Conservation (phyloP, 2,797 vertebrate species). For the Trachops cirrhosus region DNA sequence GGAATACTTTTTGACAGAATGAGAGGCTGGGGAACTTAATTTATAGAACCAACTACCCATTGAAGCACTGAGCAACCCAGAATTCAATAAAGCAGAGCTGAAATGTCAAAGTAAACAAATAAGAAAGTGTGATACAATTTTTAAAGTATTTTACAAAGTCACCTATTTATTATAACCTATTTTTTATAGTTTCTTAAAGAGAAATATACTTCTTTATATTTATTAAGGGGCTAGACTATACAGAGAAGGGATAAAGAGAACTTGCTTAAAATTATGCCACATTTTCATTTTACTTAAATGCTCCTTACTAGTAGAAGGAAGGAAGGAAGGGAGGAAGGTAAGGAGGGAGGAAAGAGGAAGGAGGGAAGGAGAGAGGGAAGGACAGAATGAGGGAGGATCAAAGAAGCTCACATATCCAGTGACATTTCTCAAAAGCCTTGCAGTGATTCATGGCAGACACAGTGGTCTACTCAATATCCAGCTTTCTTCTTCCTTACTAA, state of each 20-base stretch:
- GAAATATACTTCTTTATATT: not conserved
- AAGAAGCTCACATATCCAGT: not conserved
- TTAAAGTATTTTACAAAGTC: not conserved
- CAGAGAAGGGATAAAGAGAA: not conserved
- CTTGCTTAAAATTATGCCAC: not conserved
- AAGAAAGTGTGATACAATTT: constrained; percentile 5
- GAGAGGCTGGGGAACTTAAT: constrained; percentile 11
- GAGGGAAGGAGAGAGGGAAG: not conserved
- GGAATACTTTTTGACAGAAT: not conserved
- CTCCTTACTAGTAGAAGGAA: not conserved
- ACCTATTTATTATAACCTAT: not conserved
- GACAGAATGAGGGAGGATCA: no score
- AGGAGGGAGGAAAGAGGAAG: not conserved
- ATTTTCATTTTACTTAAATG: not conserved
- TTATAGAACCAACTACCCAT: not conserved
- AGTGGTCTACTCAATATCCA: not conserved
- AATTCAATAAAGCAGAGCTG: constrained; percentile 53
- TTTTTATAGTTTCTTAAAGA: constrained; percentile 25
- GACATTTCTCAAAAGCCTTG: not conserved
- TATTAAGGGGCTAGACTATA: not conserved
- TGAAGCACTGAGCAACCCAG: not conserved
- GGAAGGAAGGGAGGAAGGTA: not conserved
- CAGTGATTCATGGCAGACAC: not conserved
- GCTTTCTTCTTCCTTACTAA: not conserved
- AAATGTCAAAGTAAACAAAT: constrained; percentile 29